Evolutionary conservation across 2,888 invertebrate species (phyloP).

Genomic region (Rhorus exstirpatorius): DNA sequence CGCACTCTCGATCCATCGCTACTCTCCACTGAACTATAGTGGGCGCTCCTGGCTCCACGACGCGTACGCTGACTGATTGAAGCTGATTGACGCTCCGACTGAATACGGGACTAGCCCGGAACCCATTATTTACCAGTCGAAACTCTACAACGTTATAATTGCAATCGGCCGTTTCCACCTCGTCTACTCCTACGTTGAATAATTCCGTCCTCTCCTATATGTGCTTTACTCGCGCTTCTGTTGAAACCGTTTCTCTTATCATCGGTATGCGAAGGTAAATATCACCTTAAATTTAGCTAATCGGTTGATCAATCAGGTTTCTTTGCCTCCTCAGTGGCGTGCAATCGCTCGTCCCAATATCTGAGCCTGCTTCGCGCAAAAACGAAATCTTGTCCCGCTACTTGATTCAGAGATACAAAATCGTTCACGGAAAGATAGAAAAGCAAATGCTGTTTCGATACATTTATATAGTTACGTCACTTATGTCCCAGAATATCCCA

Average conservation of each 20-base stretch:
- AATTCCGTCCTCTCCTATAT: too few relatives aligned
- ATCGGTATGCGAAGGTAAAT: neutral
- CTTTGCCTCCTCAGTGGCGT: slow-evolving; percentile 7
- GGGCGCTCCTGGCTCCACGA: too few relatives aligned
- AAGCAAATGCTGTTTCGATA: neutral
- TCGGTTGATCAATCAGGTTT: slow-evolving; percentile 76
- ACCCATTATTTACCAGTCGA: slow-evolving; percentile 83
- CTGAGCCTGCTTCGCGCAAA: too few relatives aligned
- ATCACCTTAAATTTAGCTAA: too few relatives aligned
- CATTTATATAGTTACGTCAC: neutral
- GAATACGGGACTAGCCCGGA: slow-evolving; percentile 82
- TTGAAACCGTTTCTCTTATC: slow-evolving; percentile 20
- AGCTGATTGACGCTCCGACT: slow-evolving; percentile 84
- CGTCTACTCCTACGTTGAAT: neutral
- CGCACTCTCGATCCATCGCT: slow-evolving; percentile 56
- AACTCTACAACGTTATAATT: slow-evolving; percentile 82
- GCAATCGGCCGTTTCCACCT: slow-evolving; percentile 79
- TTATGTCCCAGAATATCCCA: neutral
- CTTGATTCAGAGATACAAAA: slow-evolving; percentile 41
- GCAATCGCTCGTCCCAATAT: slow-evolving; percentile 2
- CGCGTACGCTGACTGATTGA: slow-evolving; percentile 79
- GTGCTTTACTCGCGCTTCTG: too few relatives aligned
- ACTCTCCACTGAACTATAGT: slow-evolving; percentile 63
- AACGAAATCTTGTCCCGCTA: slow-evolving; percentile 33
- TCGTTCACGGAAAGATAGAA: slow-evolving; percentile 24